Evolutionary conservation across 2,797 vertebrate genomes (phyloP), one percentile per base, ranked within the genome.

Genomic region (Knipowitschia caucasica): DNA sequence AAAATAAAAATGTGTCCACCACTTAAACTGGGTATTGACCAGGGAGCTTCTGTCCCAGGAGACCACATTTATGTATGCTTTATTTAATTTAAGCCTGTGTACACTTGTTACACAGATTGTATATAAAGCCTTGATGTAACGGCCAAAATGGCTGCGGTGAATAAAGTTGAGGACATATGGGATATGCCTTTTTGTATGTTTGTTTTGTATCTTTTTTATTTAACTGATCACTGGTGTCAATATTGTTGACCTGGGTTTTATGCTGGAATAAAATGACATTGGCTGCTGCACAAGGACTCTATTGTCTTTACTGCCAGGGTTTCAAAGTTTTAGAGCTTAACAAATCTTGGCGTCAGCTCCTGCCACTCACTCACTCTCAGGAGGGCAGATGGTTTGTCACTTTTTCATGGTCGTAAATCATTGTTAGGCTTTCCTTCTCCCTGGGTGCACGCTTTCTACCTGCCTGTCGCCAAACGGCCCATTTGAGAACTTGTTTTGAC

Each of bases 191-290:
- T 44, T 88, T 78, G 61, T 72, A 82, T 57, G 54, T 82, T 82
- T 82, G 68, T 77, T 83, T 35, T 83, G 72, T 62, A 27, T 53
- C 67, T 71, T 49, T 84, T 83, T 82, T 72, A 86, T 87, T 85
- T 77, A 79, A 77, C 66, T 64, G 61, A 74, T 62, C 69, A 42
- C 71, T 60, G 65, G 58, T 85, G 64, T 82, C 59, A 53, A 74
- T 71, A 44, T 71, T 71, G 75, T 82, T 64, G 73, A 71, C 59
- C 78, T 77, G 56, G 65, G 73, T 76, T 78, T 71, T 59, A 76
- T 45, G 68, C 62, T 73, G 72, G 66, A 86, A 82, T 84, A 85
- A 82, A 75, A 56, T n/a, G 18, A 60, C 12, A 64, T 68, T 78
- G 46, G 56, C 53, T 67, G 67, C 74, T 65, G 62, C 59, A 49